Percentiles rank a stretch among this genome's conserved stretches.
phyloP scores from a whole-genome alignment of 2,113 vertebrate genomes.

The Calidris pugnax region DNA sequence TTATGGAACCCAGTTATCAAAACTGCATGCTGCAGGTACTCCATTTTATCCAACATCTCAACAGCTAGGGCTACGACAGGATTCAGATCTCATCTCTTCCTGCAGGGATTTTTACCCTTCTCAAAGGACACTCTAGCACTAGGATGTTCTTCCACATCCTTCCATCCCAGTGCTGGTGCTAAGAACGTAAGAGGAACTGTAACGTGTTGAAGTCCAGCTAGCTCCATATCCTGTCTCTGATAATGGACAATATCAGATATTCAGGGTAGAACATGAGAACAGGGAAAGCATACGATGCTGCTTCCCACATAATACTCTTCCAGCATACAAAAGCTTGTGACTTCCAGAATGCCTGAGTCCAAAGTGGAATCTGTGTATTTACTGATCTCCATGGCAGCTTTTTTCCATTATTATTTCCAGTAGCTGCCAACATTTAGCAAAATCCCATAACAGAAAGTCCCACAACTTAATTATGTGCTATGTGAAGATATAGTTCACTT shows the following conservation, averaged over 20 bases:
- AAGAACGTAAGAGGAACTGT: neutral
- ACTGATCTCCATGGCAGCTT: neutral
- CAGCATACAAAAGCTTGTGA: neutral
- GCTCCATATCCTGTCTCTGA: neutral
- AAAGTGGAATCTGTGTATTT: neutral
- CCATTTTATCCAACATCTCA: neutral
- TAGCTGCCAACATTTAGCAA: neutral
- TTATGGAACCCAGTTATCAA: neutral
- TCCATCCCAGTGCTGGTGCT: neutral
- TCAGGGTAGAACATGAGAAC: neutral
- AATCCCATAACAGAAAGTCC: neutral
- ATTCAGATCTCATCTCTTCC: neutral
- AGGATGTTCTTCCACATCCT: neutral
- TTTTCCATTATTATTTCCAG: constrained; percentile 10
- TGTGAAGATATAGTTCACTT: neutral
- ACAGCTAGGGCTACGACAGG: neutral
- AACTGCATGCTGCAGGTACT: neutral
- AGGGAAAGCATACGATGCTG: neutral
- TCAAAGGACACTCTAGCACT: neutral
- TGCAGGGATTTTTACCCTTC: neutral
- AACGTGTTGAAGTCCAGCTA: neutral
- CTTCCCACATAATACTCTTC: neutral
- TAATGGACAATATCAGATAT: neutral
- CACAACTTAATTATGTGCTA: neutral
- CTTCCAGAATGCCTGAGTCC: neutral